phyloP scores from a whole-genome alignment of 2,888 invertebrate genomes.

The Dolichomitus sp. region DNA sequence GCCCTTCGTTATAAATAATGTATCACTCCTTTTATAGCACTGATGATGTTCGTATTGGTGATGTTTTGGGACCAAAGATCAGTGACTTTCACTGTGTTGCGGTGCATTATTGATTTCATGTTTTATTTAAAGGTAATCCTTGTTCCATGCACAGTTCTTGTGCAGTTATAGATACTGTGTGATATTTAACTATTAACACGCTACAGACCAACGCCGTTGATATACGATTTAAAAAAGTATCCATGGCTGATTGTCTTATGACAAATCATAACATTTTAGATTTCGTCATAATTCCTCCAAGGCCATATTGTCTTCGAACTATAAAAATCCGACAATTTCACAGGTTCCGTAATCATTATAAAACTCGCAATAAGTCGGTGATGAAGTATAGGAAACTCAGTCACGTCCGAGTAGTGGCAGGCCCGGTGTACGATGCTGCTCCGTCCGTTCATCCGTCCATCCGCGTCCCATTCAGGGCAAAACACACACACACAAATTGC shows the following conservation, averaged over 20 bases:
- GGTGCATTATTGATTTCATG: neutral
- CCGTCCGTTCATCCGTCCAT: slow-evolving; percentile 38
- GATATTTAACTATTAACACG: neutral
- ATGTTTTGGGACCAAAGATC: neutral
- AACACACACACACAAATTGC: slow-evolving; percentile 6
- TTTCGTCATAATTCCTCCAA: neutral
- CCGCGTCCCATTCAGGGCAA: slow-evolving; percentile 22
- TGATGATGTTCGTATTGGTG: neutral
- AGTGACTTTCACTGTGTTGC: neutral
- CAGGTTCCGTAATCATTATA: slow-evolving; percentile 1
- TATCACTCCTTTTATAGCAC: neutral
- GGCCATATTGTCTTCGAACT: too few species aligned
- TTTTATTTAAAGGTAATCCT: neutral
- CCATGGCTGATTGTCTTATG: neutral
- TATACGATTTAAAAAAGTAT: neutral
- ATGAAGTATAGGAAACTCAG: neutral
- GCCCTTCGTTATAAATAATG: neutral
- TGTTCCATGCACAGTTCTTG: neutral
- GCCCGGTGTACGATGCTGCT: slow-evolving; percentile 35
- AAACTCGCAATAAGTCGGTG: neutral
- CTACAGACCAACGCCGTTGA: too few species aligned
- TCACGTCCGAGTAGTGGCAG: neutral
- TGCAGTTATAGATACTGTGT: neutral
- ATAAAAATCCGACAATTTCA: neutral
- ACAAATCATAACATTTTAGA: neutral